phyloP scores from a whole-genome alignment of 2,113 vertebrate species.

The Cathartes aura region DNA sequence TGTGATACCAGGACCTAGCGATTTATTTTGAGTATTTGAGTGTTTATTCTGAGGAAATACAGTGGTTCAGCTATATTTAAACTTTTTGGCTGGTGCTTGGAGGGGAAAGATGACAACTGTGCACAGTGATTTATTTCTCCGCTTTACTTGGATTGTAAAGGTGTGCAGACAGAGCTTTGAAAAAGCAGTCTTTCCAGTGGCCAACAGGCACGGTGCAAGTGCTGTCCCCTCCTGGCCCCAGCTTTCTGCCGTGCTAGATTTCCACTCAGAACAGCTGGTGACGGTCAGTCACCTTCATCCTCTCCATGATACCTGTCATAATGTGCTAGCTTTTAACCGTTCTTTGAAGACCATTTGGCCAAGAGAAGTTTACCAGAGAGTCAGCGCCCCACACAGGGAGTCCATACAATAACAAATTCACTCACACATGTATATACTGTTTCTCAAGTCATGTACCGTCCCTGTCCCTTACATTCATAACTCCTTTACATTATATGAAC shows the following conservation, averaged over 20 bases:
- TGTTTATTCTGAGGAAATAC: conserved; percentile 46
- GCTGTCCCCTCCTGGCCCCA: background rate
- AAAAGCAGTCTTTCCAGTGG: background rate
- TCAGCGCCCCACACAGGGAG: background rate
- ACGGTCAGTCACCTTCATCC: background rate
- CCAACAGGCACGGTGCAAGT: background rate
- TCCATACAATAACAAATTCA: background rate
- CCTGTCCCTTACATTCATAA: background rate
- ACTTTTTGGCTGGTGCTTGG: background rate
- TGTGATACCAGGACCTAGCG: conserved; percentile 19
- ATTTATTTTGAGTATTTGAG: conserved; percentile 64
- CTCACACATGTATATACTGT: background rate
- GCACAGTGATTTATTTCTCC: conserved; percentile 41
- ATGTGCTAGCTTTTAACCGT: background rate
- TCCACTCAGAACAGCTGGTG: background rate
- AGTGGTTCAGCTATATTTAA: conserved; percentile 50
- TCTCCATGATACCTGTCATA: background rate
- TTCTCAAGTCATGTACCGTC: rapidly evolving
- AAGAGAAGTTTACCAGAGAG: background rate
- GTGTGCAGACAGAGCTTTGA: background rate
- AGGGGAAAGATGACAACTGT: conserved; percentile 41
- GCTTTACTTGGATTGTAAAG: conserved; percentile 4
- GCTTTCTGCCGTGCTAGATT: background rate
- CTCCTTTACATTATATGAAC: background rate
- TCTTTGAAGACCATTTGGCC: background rate